Conservation (phyloP, 2,113 vertebrate genomes). For the Misgurnus anguillicaudatus region DNA sequence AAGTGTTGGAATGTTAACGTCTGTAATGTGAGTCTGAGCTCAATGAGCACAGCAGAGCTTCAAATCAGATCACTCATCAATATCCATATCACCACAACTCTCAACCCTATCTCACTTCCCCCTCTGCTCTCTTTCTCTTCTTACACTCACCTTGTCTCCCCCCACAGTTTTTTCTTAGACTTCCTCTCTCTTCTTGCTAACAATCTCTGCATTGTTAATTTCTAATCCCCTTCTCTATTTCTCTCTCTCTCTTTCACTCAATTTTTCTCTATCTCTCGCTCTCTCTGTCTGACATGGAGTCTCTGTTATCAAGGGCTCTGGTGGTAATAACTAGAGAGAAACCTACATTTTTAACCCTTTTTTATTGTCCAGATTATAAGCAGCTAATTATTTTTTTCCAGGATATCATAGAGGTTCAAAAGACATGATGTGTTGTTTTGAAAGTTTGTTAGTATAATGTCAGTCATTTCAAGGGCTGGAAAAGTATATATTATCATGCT, state of each 20-base stretch:
- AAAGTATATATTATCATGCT: too few species aligned
- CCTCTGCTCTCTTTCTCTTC: constrained; percentile 9
- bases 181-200: constrained; percentile 39
- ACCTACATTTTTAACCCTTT: constrained; percentile 28
- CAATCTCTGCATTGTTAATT: constrained; percentile 52
- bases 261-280: constrained; percentile 10
- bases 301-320: constrained; percentile 11
- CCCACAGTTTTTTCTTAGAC: not conserved
- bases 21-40: constrained; percentile 25
- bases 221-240: constrained; percentile 17
- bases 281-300: constrained; percentile 26
- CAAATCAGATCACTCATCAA: constrained; percentile 39
- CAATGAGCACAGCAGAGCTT: constrained; percentile 5
- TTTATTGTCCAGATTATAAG: constrained; percentile 1
- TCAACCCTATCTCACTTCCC: not conserved
- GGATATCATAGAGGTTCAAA: too few species aligned
- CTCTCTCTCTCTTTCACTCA: not conserved
- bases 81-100: not conserved
- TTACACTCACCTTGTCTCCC: constrained; percentile 21
- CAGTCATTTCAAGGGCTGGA: too few species aligned
- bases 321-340: constrained; percentile 19
- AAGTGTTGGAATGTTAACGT: constrained; percentile 34
- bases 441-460: too few species aligned
- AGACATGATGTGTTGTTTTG: not conserved
- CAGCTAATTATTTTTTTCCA: too few species aligned